Conservation (phyloP, 2,113 vertebrate genomes). For the Manacus vitellinus region DNA sequence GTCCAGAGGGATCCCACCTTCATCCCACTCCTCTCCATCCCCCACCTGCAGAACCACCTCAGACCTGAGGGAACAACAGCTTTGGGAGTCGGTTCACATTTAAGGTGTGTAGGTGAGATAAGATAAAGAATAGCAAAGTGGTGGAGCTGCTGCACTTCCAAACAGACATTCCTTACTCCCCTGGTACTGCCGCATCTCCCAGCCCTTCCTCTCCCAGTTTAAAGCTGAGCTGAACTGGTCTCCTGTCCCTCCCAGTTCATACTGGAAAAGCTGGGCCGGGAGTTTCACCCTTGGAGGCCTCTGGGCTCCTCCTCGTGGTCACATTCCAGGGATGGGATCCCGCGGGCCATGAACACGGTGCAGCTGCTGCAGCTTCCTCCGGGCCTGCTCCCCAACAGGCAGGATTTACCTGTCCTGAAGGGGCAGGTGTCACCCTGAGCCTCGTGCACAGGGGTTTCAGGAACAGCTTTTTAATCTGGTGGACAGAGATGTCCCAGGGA, state of each 20-base stretch:
- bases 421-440: background rate
- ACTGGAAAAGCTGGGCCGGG: background rate
- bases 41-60: background rate
- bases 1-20: background rate
- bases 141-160: constrained; percentile 1
- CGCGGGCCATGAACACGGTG: accelerated
- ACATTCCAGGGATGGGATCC: background rate
- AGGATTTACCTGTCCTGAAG: accelerated
- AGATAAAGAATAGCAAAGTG: accelerated
- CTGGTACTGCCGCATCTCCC: background rate
- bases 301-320: background rate
- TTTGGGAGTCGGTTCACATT: background rate
- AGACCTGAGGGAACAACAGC: accelerated
- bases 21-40: background rate
- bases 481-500: background rate
- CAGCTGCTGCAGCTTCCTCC: accelerated
- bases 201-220: background rate
- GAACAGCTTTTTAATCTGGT: accelerated
- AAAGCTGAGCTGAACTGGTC: background rate
- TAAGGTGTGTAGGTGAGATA: background rate
- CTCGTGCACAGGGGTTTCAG: background rate
- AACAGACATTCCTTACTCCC: background rate
- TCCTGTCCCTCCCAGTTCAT: background rate
- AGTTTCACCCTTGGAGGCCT: background rate
- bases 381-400: accelerated